These are phyloP conservation scores for Esox niger DNA, from an alignment of 2,113 vertebrate species.

Conservation along the genomic window DNA sequence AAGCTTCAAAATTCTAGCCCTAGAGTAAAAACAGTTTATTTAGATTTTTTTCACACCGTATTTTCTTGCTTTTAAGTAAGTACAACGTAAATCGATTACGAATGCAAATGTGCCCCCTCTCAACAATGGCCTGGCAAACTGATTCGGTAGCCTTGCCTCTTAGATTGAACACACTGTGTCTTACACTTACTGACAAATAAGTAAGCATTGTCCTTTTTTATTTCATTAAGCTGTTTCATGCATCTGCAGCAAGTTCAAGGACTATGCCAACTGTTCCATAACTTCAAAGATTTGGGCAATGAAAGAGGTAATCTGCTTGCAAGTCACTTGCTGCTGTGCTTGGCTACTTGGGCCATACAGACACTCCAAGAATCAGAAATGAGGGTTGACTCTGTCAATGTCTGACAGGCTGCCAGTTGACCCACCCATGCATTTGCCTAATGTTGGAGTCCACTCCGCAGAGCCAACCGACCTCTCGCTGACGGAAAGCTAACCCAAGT, in stretches of 20 bases:
- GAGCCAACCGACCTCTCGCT: constrained; percentile 22
- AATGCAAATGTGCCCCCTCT: constrained; percentile 46
- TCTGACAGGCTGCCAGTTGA: constrained; percentile 47
- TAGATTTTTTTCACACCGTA: constrained; percentile 31
- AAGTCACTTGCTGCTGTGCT: constrained; percentile 49
- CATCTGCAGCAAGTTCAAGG: constrained; percentile 52
- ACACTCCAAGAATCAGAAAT: constrained; percentile 46
- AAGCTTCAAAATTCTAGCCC: constrained; percentile 38
- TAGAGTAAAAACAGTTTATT: constrained; percentile 24
- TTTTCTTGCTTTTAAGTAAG: constrained; percentile 50
- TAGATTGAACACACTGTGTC: background rate
- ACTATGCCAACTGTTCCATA: constrained; percentile 52
- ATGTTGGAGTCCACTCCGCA: constrained; percentile 41
- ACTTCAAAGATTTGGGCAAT: constrained; percentile 56
- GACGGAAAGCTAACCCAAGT: constrained; percentile 14
- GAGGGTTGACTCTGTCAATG: constrained; percentile 30
- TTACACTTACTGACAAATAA: constrained; percentile 1
- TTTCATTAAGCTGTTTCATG: constrained; percentile 21
- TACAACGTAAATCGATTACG: constrained; percentile 56
- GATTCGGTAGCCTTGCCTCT: constrained; percentile 21
- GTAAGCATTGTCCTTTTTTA: background rate
- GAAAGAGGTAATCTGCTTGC: constrained; percentile 65
- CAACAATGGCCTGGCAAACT: constrained; percentile 53
- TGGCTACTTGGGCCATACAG: constrained; percentile 49
- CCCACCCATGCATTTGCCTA: constrained; percentile 43